These are phyloP conservation scores for Cephus spinipes DNA, from an alignment of 2,888 invertebrate species.

Conservation along the genomic window DNA sequence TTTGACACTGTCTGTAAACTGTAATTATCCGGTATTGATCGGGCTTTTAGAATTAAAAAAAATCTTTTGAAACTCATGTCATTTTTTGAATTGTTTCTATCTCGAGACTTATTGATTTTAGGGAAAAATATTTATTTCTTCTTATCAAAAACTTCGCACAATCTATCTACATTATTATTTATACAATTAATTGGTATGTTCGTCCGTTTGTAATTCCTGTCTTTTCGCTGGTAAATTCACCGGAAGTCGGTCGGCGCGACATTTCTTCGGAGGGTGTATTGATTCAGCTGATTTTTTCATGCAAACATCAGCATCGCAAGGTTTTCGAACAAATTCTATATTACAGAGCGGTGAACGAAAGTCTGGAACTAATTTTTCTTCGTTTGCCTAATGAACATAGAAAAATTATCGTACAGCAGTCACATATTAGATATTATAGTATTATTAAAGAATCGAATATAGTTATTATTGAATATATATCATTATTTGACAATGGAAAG, in stretches of 20 bases:
- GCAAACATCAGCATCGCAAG: conserved; percentile 23
- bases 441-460: not conserved
- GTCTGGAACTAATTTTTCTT: not conserved
- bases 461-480: not conserved
- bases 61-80: not conserved
- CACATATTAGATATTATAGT: not conserved
- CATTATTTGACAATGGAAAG: not conserved
- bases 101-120: no score
- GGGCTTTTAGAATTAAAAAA: not conserved
- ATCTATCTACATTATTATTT: not conserved
- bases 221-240: conserved; percentile 4
- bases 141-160: not conserved
- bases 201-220: not conserved
- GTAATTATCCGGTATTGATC: not conserved
- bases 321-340: conserved; percentile 24
- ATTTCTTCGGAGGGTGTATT: conserved; percentile 8
- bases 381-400: not conserved
- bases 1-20: not conserved
- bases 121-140: not conserved
- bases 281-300: not conserved
- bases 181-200: not conserved
- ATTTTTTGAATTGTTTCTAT: no score
- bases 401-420: not conserved
- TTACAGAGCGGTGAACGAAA: conserved; percentile 19
- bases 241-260: conserved; percentile 4